These are phyloP conservation scores for Psammodynastes pulverulentus DNA, from an alignment of 2,113 vertebrate species.

Conservation along the genomic window DNA sequence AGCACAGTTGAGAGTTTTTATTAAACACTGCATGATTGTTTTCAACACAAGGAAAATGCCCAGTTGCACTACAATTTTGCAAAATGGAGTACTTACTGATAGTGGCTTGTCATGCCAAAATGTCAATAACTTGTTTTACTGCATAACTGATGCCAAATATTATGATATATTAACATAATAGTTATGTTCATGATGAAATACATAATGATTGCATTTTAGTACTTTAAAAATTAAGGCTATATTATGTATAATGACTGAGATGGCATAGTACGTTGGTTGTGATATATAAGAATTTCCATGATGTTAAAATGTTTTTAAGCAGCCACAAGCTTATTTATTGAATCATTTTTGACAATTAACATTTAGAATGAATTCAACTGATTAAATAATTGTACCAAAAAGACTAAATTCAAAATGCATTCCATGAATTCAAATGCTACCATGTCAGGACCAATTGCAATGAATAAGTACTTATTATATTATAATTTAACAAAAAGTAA, in stretches of 20 bases:
- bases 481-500: background rate
- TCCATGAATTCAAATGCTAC: background rate
- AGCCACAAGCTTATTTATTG: background rate
- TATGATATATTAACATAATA: background rate
- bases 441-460: background rate
- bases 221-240: background rate
- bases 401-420: background rate
- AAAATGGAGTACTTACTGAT: background rate
- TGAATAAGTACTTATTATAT: background rate
- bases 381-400: background rate
- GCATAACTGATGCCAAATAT: too few species aligned
- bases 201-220: background rate
- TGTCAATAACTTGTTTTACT: background rate
- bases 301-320: background rate
- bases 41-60: background rate
- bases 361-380: background rate
- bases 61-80: background rate
- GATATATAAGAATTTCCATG: background rate
- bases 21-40: background rate
- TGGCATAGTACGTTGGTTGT: background rate
- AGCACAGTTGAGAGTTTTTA: background rate
- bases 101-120: background rate
- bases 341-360: background rate
- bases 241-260: background rate
- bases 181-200: background rate